Base-by-base conservation (phyloP, 2,797 vertebrate species). In the Lindbergichthys nudifrons region DNA sequence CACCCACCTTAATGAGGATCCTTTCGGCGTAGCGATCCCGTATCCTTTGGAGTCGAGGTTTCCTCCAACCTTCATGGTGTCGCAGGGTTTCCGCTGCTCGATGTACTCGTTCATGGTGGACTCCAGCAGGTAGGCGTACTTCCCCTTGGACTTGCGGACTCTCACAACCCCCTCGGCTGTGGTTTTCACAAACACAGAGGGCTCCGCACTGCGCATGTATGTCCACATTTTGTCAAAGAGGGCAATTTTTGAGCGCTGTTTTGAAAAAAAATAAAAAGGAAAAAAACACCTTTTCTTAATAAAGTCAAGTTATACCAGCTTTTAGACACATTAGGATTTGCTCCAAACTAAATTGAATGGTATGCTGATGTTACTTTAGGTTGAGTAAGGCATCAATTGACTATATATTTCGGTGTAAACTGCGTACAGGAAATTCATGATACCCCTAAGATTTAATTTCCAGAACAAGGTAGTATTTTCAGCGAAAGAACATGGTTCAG, bases 1-100 rank as follows among this genome's bases (percentile, higher is more conserved):
- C 98, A 99, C 98, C 98, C 98, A 99, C 98, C 98, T 99, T 99
- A 99, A 99, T 99, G 98, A 97, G 94, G 98, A 99, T 97, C 97
- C 97, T 97, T 99, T 99, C 92, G 98, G 98, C 91, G 98, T 99
- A 88, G 98, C 98, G 93, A 99, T 99, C 91, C 98, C 98, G 83
- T 99, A 99, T 94, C 98, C 98, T 94, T 99, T 99, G 94, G 98
- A 99, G 94, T 99, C 98, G 95, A 99, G 97, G 96, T 99, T 99
- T 70, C 98, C 98, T 92, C 98, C 98, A 79, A 99, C 98, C 95
- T 99, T 99, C 98, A 99, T 99, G 95, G 98, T 99, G 93, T 99
- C 98, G 45, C 98, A 99, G 60, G 98, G 98, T 85, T 99, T 99
- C 68, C 98, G 95, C 93, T 99, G 98, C 90, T 99, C 98, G 78